Base-by-base conservation (phyloP, 2,797 vertebrate species). In the Vespertilio murinus region DNA sequence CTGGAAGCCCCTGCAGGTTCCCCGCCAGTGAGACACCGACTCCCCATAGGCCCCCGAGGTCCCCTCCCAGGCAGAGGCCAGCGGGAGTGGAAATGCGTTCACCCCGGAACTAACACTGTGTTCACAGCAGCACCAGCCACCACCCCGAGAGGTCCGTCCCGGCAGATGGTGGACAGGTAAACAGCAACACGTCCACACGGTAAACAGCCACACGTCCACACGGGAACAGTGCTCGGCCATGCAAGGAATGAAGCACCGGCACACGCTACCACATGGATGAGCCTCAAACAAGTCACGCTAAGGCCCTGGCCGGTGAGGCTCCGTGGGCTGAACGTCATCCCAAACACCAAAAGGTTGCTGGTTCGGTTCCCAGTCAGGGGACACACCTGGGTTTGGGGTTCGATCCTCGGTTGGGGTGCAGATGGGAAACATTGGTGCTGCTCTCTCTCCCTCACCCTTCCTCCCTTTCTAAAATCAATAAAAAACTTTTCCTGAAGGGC, bases 181-280 rank as follows among this genome's bases (percentile, higher is more conserved):
- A n/a, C n/a, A n/a, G n/a, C n/a, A n/a, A n/a, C n/a, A n/a, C n/a
- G n/a, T n/a, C n/a, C n/a, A n/a, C n/a, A n/a, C n/a, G n/a, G n/a
- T 6, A 6, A n/a, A 73, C 0, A 3, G 52, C 0, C 10, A 10
- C 8, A 33, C 2, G 4, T 1, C 22, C 3, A 0, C 12, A 1
- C 14, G 0, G 28, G 52, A 87, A 10, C 30, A 70, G 22, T 22
- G 67, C 6, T 91, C 65, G 56, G 49, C 64, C 38, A 6, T 14
- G 22, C 59, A 28, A 79, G 38, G 61, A 65, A 25, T 1, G 42
- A 5, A 40, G 54, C 30, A 18, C 47, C 13, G 61, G 8, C 30
- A n/a, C 35, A 5, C 1, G 3, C 75, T 30, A 38, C 33, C 30
- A 35, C 1, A 0, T 10, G 23, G 11, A 28, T 16, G 25, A 25